Conservation (phyloP, 2,888 invertebrate species). For the Choreutis nemorana region DNA sequence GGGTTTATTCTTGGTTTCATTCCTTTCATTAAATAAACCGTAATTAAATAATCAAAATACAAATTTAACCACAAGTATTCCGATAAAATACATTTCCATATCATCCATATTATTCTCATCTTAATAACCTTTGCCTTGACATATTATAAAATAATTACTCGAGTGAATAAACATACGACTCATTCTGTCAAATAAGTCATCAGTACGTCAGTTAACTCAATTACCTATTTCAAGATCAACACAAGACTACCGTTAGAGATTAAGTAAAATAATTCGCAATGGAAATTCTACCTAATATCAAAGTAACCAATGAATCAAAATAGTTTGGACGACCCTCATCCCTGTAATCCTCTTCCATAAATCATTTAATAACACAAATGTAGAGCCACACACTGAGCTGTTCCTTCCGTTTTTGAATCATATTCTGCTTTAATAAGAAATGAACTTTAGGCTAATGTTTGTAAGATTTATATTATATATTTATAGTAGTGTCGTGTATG, state of each 20-base stretch:
- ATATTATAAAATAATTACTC: too few relatives aligned
- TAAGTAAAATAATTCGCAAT: slow-evolving; percentile 25
- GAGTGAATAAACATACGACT: slow-evolving; percentile 44
- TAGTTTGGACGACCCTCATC: slow-evolving; percentile 24
- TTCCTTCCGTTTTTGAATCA: slow-evolving; percentile 51
- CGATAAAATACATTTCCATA: too few relatives aligned
- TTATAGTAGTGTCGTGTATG: too few relatives aligned
- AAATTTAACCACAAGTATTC: too few relatives aligned
- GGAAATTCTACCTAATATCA: slow-evolving; percentile 27
- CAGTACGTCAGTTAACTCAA: slow-evolving; percentile 63
- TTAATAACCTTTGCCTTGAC: too few relatives aligned
- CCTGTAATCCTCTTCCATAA: slow-evolving; percentile 58
- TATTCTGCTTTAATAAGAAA: slow-evolving; percentile 16
- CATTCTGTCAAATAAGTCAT: slow-evolving; percentile 64
- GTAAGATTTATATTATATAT: slow-evolving; percentile 31
- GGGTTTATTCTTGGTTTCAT: too few relatives aligned
- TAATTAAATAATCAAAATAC: too few relatives aligned
- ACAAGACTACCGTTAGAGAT: slow-evolving; percentile 59
- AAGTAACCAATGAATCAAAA: slow-evolving; percentile 31
- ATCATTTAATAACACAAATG: slow-evolving; percentile 66
- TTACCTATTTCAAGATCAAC: slow-evolving; percentile 63
- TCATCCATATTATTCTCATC: too few relatives aligned
- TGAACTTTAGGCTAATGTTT: slow-evolving; percentile 17
- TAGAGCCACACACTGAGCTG: slow-evolving; percentile 61
- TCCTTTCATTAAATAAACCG: too few relatives aligned